Evolutionary conservation across 2,797 vertebrate species (phyloP).

Genomic region (Cyprinodon diabolis): DNA sequence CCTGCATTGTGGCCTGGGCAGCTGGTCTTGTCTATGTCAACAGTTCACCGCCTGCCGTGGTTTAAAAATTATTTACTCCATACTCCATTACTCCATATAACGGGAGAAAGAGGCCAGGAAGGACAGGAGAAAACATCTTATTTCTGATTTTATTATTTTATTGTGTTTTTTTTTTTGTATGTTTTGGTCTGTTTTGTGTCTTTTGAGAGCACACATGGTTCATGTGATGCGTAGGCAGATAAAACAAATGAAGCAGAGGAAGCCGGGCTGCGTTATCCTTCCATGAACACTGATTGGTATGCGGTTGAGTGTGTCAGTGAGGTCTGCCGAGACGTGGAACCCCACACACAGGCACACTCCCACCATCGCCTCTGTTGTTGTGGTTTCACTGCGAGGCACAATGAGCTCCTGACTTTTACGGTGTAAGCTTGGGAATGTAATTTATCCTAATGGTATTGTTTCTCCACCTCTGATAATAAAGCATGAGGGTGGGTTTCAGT

Average conservation of each 20-base stretch:
- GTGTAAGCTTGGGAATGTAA: slow-evolving; percentile 57
- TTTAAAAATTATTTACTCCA: slow-evolving; percentile 61
- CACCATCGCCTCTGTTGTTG: slow-evolving; percentile 63
- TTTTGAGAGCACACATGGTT: slow-evolving; percentile 23
- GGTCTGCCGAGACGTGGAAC: slow-evolving; percentile 74
- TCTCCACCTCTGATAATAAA: slow-evolving; percentile 68
- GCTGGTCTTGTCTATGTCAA: slow-evolving; percentile 53
- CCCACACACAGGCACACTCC: slow-evolving; percentile 65
- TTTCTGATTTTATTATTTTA: slow-evolving; percentile 28
- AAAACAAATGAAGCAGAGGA: slow-evolving; percentile 51
- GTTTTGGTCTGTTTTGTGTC: slow-evolving; percentile 18
- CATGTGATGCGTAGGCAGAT: slow-evolving; percentile 39
- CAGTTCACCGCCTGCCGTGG: slow-evolving; percentile 49
- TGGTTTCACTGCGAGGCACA: slow-evolving; percentile 59
- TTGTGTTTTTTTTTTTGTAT: slow-evolving; percentile 33
- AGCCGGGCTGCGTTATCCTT: slow-evolving; percentile 54
- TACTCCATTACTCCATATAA: slow-evolving; percentile 63
- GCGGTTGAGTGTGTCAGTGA: slow-evolving; percentile 75
- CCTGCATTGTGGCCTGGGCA: slow-evolving; percentile 41
- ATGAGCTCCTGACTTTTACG: slow-evolving; percentile 61
- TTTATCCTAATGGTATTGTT: slow-evolving; percentile 67
- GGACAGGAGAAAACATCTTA: slow-evolving; percentile 52
- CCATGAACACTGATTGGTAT: slow-evolving; percentile 75
- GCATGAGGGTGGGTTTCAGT: slow-evolving; percentile 57
- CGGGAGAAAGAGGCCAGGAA: slow-evolving; percentile 57